phyloP scores from a whole-genome alignment of 2,113 vertebrate species.

The Cavia porcellus region DNA sequence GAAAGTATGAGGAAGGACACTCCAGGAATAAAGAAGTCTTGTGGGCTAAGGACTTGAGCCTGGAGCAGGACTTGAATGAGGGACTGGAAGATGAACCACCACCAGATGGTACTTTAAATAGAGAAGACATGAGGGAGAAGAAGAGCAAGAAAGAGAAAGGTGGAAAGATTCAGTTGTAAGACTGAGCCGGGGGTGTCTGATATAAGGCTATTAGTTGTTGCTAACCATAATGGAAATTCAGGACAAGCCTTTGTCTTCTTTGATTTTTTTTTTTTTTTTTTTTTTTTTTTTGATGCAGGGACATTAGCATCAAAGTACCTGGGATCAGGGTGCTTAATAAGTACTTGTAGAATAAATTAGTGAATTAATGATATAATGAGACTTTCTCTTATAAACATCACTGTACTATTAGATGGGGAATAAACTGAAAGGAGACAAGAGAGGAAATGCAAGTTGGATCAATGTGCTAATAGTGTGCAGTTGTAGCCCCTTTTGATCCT shows the following conservation, averaged over 20 bases:
- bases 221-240: neutral
- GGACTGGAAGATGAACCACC: neutral
- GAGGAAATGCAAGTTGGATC: neutral
- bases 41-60: neutral
- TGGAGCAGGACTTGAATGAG: neutral
- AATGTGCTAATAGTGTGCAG: neutral
- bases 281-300: neutral
- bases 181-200: neutral
- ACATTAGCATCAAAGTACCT: neutral
- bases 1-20: neutral
- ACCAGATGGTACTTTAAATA: neutral
- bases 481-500: neutral
- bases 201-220: neutral
- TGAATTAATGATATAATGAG: neutral
- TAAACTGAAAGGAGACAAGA: neutral
- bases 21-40: neutral
- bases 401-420: neutral
- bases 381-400: slow-evolving; percentile 8
- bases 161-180: neutral
- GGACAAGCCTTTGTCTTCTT: neutral
- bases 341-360: neutral
- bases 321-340: neutral
- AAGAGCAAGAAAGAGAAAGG: neutral
- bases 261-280: too few relatives aligned
- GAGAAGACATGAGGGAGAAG: neutral